Percentiles rank a stretch among this genome's conserved stretches.
Evolutionary conservation across 2,113 vertebrate species (phyloP).

Genomic region (Apodemus speciosus): DNA sequence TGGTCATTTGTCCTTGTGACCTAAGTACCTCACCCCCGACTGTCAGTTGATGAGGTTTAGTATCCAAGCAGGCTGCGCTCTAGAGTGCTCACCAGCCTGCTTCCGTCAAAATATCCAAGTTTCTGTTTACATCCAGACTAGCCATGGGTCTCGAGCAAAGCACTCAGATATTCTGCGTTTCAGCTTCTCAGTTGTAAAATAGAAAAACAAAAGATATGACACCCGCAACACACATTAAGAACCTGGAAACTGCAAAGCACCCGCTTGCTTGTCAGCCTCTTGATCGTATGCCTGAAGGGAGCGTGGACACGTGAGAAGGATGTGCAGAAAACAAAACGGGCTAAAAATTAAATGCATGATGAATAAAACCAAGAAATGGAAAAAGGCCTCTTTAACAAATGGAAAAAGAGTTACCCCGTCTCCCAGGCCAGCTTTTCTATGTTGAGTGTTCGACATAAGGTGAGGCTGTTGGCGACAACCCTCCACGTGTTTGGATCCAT

Average conservation of each 20-base stretch:
- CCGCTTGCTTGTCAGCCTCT: background rate
- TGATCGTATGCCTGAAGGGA: background rate
- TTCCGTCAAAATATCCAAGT: background rate
- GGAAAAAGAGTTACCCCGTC: background rate
- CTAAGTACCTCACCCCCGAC: background rate
- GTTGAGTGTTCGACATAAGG: background rate
- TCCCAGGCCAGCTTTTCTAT: background rate
- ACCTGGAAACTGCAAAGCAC: background rate
- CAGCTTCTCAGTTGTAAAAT: background rate
- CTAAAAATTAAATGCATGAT: background rate
- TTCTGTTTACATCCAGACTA: background rate
- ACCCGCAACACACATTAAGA: background rate
- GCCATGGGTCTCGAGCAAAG: background rate
- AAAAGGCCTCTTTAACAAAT: background rate
- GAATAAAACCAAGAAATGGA: background rate
- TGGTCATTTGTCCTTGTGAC: conserved; percentile 14
- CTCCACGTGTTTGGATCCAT: conserved; percentile 12
- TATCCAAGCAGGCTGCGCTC: background rate
- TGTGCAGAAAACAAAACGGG: background rate
- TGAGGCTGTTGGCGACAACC: background rate
- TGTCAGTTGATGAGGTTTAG: background rate
- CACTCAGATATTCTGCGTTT: background rate
- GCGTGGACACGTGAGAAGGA: background rate
- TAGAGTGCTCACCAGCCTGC: background rate
- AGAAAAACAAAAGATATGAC: background rate